Conservation (phyloP, 2,888 invertebrate species). For the Troilus luridus region DNA sequence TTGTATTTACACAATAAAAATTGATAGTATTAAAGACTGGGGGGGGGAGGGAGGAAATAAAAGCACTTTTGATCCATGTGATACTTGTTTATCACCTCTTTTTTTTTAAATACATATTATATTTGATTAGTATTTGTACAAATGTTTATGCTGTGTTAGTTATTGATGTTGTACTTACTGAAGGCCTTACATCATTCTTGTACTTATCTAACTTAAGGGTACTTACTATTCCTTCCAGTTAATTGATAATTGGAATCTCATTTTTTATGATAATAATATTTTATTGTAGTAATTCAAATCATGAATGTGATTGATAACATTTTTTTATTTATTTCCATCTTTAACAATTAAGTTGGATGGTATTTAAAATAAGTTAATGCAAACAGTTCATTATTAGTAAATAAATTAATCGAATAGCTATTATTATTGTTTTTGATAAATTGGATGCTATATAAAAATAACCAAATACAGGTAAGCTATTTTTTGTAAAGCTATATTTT, state of each 20-base stretch:
- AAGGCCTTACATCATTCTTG: background rate
- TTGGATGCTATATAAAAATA: background rate
- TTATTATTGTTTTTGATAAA: background rate
- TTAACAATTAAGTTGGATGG: background rate
- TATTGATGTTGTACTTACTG: background rate
- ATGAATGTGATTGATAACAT: background rate
- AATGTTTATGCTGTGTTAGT: background rate
- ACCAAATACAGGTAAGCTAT: background rate
- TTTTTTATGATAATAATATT: background rate
- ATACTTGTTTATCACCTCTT: background rate
- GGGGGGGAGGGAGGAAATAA: background rate
- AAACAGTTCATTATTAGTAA: background rate
- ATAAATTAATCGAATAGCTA: background rate
- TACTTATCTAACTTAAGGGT: background rate
- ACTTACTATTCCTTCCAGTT: background rate
- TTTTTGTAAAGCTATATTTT: too few species aligned
- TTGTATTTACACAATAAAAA: background rate
- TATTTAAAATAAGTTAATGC: background rate
- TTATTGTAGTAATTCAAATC: background rate
- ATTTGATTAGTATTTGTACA: background rate
- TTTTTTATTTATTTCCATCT: background rate
- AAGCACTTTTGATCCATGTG: background rate
- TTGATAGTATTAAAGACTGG: background rate
- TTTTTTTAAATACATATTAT: background rate
- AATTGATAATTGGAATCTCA: background rate